Evolutionary conservation across 1,140 invertebrate species (phyloP), one percentile per base, ranked within the genome.

Genomic region (Muscidifurax raptorellus): DNA sequence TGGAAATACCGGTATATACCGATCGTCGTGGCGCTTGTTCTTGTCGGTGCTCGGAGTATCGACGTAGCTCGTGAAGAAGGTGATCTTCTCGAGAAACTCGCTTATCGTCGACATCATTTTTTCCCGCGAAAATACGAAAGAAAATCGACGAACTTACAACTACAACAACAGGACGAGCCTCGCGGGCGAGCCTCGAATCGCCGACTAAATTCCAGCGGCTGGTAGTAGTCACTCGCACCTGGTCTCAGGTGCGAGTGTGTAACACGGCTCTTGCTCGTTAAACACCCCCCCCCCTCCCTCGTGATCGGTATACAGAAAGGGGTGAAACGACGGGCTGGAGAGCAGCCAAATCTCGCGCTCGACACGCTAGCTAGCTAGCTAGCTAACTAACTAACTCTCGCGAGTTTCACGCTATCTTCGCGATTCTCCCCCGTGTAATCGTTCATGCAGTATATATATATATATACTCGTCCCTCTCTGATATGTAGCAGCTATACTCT

Each of bases 1-100:
- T n/a, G n/a, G n/a, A n/a, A n/a, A n/a, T n/a, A n/a, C n/a, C n/a
- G n/a, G n/a, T n/a, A n/a, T 83, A 9, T 86, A 90, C 89, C 88
- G 86, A 85, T 89, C 87, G 82, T 88, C 85, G 9, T 86, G 64
- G 22, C 82, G 83, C 84, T 88, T 89, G n/a, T 64, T 69, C 83
- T 88, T 90, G 30, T 86, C 82, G 52, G 84, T 59, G 47, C 2
- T 25, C 0, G 28, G 72, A 1, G 72, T 87, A 47, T 89, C 88
- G 0, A 87, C 86, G 74, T 90, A 90, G 80, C 88, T 90, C 44
- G 52, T 77, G 47, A 90, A 89, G 86, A 90, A 90, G 40, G 80
- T 89, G 47, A 90, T 90, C 36, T 85, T 83, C 44, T 85, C 52
- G 0, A 87, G 30, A 15, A 80, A 83, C 85, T 89, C 88, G 30